A percentile compares a stretch with the other conserved stretches of the same genome.
phyloP scores from a whole-genome alignment of 2,797 vertebrate species.

The Silurus lanzhouensis region DNA sequence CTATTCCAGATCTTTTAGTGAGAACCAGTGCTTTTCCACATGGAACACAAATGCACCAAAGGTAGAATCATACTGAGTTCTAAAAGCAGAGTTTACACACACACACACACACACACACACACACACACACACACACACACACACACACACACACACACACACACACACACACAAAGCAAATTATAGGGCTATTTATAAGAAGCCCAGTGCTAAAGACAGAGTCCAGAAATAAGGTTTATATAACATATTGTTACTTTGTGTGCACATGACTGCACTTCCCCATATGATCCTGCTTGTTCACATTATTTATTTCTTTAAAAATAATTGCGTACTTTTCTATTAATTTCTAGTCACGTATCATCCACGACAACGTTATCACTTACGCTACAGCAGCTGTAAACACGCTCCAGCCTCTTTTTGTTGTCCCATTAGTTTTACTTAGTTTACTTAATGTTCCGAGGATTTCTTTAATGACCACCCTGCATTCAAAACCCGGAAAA shows the following conservation, averaged over 20 bases:
- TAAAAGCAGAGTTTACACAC: neutral
- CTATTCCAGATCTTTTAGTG: neutral
- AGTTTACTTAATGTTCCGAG: neutral
- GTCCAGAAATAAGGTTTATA: slow-evolving; percentile 46
- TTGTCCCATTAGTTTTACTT: neutral
- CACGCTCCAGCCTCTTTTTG: neutral
- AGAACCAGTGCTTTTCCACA: neutral
- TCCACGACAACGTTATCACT: neutral
- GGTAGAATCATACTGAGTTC: neutral
- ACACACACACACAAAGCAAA: slow-evolving; percentile 29
- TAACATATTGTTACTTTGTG: slow-evolving; percentile 33
- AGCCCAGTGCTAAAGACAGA: slow-evolving; percentile 29
- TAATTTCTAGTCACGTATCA: neutral
- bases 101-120: neutral
- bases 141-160: slow-evolving; percentile 42
- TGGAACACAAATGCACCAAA: neutral
- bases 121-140: slow-evolving; percentile 18
- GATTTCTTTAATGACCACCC: neutral
- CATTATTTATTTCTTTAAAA: neutral
- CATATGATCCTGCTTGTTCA: no score
- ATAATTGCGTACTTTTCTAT: neutral
- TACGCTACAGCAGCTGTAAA: neutral
- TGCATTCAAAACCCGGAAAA: neutral
- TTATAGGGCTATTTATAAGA: slow-evolving; percentile 52
- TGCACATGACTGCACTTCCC: neutral